These are phyloP conservation scores for Sarcophaga variegata DNA, from an alignment of 2,888 invertebrate species.

Conservation along the genomic window DNA sequence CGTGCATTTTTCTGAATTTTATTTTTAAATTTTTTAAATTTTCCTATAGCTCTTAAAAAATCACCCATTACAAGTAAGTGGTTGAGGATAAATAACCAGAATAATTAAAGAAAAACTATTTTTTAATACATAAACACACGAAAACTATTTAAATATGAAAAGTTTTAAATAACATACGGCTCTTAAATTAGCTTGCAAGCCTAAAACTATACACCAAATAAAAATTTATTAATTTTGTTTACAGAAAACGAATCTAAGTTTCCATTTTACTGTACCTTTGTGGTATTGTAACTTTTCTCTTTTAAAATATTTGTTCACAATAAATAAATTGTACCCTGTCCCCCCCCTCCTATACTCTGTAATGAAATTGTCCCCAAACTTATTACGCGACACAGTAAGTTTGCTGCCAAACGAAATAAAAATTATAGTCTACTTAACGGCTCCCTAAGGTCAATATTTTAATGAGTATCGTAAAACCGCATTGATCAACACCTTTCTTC, in stretches of 20 bases:
- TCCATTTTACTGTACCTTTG: background rate
- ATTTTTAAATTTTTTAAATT: too few species aligned
- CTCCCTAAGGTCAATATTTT: constrained; percentile 63
- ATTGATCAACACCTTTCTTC: constrained; percentile 60
- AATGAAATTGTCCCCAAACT: constrained; percentile 42
- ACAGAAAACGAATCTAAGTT: background rate
- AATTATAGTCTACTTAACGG: constrained; percentile 58
- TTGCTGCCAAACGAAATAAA: constrained; percentile 35
- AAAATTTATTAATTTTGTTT: too few species aligned
- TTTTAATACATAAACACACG: too few species aligned
- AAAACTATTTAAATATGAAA: too few species aligned
- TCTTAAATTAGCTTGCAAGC: too few species aligned
- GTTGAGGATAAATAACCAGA: too few species aligned
- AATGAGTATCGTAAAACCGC: constrained; percentile 58
- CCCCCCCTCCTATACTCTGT: constrained; percentile 9
- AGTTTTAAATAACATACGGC: too few species aligned
- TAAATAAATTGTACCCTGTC: background rate
- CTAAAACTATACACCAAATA: too few species aligned
- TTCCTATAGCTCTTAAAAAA: too few species aligned
- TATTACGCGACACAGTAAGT: constrained; percentile 12
- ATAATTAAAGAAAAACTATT: too few species aligned
- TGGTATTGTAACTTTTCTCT: background rate
- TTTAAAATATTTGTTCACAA: background rate
- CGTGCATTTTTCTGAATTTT: too few species aligned
- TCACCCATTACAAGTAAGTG: too few species aligned